These are phyloP conservation scores for Tanytarsus gracilentus DNA, from an alignment of 2,888 invertebrate species.

Conservation along the genomic window DNA sequence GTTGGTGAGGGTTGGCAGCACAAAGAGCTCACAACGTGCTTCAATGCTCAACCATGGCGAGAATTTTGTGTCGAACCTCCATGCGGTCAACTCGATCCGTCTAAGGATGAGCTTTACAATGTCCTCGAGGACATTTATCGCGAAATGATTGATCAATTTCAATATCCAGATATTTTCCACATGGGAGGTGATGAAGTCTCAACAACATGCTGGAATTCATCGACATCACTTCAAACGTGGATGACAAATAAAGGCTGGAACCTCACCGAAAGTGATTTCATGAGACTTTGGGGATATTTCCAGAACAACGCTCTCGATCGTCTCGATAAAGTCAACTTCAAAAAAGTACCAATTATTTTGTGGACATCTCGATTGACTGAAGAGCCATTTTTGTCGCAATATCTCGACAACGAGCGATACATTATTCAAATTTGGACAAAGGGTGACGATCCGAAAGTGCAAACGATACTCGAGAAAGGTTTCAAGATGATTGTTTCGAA, in stretches of 20 bases:
- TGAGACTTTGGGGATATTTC: conserved; percentile 66
- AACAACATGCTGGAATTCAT: conserved; percentile 66
- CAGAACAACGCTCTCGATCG: conserved; percentile 46
- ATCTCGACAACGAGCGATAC: conserved; percentile 62
- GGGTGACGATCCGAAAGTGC: conserved; percentile 53
- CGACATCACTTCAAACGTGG: conserved; percentile 56
- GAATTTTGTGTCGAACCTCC: conserved; percentile 71
- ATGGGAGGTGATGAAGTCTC: conserved; percentile 79
- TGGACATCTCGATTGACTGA: conserved; percentile 78
- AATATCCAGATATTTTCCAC: conserved; percentile 64
- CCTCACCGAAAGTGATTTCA: conserved; percentile 49
- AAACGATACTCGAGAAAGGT: conserved; percentile 58
- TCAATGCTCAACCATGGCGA: conserved; percentile 66
- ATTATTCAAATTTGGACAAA: conserved; percentile 79
- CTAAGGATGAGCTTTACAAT: conserved; percentile 58
- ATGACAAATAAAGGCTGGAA: conserved; percentile 58
- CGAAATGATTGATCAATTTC: conserved; percentile 54
- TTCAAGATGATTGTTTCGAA: conserved; percentile 74
- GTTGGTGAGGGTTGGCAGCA: conserved; percentile 81
- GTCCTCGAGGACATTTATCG: conserved; percentile 60
- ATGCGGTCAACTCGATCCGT: conserved; percentile 74
- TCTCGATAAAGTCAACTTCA: conserved; percentile 36
- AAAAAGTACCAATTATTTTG: conserved; percentile 55
- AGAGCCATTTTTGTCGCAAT: conserved; percentile 52
- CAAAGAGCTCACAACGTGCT: conserved; percentile 56